Conservation (phyloP, 2,113 vertebrate genomes). For the Serilophus lunatus region DNA sequence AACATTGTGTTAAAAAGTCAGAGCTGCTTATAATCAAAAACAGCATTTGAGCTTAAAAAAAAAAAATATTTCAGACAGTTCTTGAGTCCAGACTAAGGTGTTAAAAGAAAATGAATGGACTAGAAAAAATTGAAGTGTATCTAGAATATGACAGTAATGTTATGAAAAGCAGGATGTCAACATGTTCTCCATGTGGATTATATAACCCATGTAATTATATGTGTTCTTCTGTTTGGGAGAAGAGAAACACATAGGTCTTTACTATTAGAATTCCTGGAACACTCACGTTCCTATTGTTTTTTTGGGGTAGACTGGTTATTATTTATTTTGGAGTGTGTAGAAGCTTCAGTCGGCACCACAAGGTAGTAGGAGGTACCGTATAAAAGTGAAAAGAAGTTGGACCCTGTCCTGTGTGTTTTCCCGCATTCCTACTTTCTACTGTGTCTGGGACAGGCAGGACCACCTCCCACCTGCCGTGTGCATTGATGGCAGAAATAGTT, state of each 20-base stretch:
- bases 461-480: not conserved
- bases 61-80: not conserved
- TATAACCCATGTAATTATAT: not conserved
- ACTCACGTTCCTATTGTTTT: not conserved
- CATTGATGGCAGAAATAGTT: not conserved
- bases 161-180: not conserved
- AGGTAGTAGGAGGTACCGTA: not conserved
- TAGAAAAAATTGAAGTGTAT: not conserved
- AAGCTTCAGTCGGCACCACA: not conserved
- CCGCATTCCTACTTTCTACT: not conserved
- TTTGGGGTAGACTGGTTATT: not conserved
- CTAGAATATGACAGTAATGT: not conserved
- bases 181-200: not conserved
- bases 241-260: not conserved
- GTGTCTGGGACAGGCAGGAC: not conserved
- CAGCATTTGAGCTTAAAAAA: not conserved
- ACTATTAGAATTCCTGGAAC: not conserved
- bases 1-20: not conserved
- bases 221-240: not conserved
- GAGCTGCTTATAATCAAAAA: not conserved
- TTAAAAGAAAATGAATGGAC: not conserved
- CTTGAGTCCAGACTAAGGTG: not conserved
- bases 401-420: not conserved
- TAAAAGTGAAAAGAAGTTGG: not conserved
- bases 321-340: not conserved